Percentiles rank a stretch among this genome's conserved stretches.
phyloP scores from a whole-genome alignment of 2,888 invertebrate genomes.

The Drosophila emarginata region DNA sequence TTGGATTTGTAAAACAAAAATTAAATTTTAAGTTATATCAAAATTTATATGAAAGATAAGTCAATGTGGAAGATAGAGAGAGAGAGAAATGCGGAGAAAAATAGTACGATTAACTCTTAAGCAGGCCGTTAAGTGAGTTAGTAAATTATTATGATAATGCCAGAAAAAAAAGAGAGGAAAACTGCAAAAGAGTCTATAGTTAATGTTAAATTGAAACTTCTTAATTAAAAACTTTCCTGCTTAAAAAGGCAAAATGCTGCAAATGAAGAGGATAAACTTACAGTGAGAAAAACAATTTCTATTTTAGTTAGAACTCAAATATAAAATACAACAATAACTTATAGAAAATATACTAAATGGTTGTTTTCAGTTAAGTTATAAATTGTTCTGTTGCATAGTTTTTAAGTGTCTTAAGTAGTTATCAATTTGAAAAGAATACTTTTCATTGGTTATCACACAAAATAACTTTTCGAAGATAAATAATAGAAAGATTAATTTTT shows the following conservation, averaged over 20 bases:
- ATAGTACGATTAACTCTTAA: background rate
- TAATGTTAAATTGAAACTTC: conserved; percentile 63
- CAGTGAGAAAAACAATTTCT: conserved; percentile 2
- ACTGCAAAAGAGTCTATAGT: conserved; percentile 48
- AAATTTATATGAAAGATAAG: conserved; percentile 28
- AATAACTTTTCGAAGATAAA: background rate
- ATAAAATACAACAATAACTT: no score
- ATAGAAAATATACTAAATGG: no score
- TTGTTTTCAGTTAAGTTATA: no score
- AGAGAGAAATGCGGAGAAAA: conserved; percentile 8
- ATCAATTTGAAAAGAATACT: no score
- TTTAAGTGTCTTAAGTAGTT: no score
- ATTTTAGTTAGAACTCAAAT: no score
- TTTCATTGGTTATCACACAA: background rate
- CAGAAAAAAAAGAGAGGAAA: conserved; percentile 21
- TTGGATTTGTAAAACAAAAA: background rate
- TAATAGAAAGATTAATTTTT: background rate
- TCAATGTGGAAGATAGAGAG: conserved; percentile 9
- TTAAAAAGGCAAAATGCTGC: conserved; percentile 33
- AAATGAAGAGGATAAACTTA: conserved; percentile 13
- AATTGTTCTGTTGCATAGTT: no score
- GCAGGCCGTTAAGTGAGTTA: conserved; percentile 53
- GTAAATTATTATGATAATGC: conserved; percentile 62
- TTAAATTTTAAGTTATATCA: conserved; percentile 3
- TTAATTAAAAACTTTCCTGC: conserved; percentile 70